Percentiles rank a stretch among this genome's conserved stretches.
Evolutionary conservation across 1,140 invertebrate species (phyloP).

Genomic region (Microvelia longipes): DNA sequence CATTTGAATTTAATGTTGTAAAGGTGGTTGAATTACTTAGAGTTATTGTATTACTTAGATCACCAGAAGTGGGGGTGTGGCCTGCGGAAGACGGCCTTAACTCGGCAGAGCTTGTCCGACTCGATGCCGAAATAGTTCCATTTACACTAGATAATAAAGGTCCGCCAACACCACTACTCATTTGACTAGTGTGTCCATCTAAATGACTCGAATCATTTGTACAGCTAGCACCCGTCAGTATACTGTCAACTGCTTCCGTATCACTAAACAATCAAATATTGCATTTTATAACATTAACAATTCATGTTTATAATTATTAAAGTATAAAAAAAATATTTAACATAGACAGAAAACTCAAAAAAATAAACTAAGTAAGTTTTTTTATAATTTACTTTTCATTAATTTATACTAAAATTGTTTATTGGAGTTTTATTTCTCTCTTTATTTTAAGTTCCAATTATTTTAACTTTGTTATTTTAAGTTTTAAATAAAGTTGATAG

Average conservation of each 20-base stretch:
- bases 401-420: too few species aligned
- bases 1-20: constrained; percentile 22
- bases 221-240: background rate
- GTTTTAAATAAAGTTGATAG: too few species aligned
- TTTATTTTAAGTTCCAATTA: too few species aligned
- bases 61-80: constrained; percentile 10
- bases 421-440: too few species aligned
- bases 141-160: constrained; percentile 48
- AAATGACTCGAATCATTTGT: background rate
- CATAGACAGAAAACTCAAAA: too few species aligned
- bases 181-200: background rate
- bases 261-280: too few species aligned
- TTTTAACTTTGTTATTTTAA: too few species aligned
- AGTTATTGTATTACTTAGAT: constrained; percentile 25
- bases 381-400: too few species aligned
- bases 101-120: constrained; percentile 25
- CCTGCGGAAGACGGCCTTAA: constrained; percentile 20
- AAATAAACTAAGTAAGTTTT: too few species aligned
- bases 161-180: constrained; percentile 33
- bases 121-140: constrained; percentile 30
- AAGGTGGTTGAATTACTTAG: constrained; percentile 23
- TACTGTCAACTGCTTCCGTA: background rate
- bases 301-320: too few species aligned
- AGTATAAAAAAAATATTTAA: too few species aligned
- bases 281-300: too few species aligned